These are phyloP conservation scores for Cyrtodaria siliqua DNA, from an alignment of 2,888 invertebrate genomes.

Conservation along the genomic window DNA sequence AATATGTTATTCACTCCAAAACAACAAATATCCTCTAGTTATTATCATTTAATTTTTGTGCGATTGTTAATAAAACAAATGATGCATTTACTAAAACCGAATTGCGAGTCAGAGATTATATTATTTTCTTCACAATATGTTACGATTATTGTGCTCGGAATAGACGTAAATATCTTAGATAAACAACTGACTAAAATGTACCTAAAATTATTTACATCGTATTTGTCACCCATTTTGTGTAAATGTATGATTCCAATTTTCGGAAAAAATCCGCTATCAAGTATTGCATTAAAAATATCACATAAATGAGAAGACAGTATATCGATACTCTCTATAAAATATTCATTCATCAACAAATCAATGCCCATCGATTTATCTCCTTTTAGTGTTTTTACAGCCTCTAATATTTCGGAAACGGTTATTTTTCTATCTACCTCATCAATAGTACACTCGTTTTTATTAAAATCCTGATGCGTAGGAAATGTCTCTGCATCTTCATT, in stretches of 20 bases:
- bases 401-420: slow-evolving; percentile 5
- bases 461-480: slow-evolving; percentile 6
- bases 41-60: too few relatives aligned
- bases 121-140: too few relatives aligned
- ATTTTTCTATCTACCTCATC: slow-evolving; percentile 16
- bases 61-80: too few relatives aligned
- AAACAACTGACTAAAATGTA: too few relatives aligned
- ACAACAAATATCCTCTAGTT: too few relatives aligned
- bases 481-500: slow-evolving; percentile 13
- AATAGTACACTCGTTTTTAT: neutral
- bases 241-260: neutral
- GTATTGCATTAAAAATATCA: slow-evolving; percentile 24
- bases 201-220: neutral
- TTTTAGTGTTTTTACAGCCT: slow-evolving; percentile 19
- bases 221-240: neutral
- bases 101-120: too few relatives aligned
- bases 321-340: slow-evolving; percentile 19
- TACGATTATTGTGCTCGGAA: too few relatives aligned
- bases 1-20: too few relatives aligned
- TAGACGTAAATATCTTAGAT: too few relatives aligned
- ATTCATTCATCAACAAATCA: slow-evolving; percentile 28
- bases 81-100: too few relatives aligned
- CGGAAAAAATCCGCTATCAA: slow-evolving; percentile 14
- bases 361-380: slow-evolving; percentile 5
- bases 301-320: slow-evolving; percentile 5